Conservation (phyloP, 1,140 invertebrate species). For the Ephestia elutella region DNA sequence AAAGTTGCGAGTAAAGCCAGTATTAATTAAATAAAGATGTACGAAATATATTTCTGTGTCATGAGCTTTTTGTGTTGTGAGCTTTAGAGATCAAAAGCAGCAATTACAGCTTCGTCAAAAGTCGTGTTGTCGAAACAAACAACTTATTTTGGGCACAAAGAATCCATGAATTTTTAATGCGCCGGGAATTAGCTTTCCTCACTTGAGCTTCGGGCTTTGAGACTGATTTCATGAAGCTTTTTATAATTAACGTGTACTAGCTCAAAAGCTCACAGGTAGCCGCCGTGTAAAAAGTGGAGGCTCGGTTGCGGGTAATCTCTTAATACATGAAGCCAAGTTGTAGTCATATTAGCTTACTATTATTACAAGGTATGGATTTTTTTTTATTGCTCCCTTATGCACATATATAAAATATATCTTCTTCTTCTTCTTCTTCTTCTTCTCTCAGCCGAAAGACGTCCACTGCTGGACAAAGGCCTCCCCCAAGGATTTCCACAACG, state of each 20-base stretch:
- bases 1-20: no score
- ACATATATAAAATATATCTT: no score
- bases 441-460: no score
- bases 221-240: constrained; percentile 1
- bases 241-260: constrained; percentile 1
- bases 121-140: constrained; percentile 41
- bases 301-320: not conserved
- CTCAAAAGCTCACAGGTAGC: not conserved
- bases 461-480: no score
- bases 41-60: not conserved
- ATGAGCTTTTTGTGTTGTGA: not conserved
- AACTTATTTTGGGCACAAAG: constrained; percentile 63
- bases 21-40: no score
- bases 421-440: no score
- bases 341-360: no score
- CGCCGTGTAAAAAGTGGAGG: not conserved
- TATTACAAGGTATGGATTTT: no score
- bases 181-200: constrained; percentile 51
- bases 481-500: no score
- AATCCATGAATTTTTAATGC: constrained; percentile 65
- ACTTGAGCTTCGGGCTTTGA: constrained; percentile 3
- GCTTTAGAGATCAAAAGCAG: constrained; percentile 32
- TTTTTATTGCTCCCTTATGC: no score
- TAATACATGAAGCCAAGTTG: not conserved
- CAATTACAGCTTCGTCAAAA: constrained; percentile 30